A percentile compares a stretch with the other conserved stretches of the same genome.
Conservation (phyloP, 2,113 vertebrate genomes). For the Rhinolophus sinicus region DNA sequence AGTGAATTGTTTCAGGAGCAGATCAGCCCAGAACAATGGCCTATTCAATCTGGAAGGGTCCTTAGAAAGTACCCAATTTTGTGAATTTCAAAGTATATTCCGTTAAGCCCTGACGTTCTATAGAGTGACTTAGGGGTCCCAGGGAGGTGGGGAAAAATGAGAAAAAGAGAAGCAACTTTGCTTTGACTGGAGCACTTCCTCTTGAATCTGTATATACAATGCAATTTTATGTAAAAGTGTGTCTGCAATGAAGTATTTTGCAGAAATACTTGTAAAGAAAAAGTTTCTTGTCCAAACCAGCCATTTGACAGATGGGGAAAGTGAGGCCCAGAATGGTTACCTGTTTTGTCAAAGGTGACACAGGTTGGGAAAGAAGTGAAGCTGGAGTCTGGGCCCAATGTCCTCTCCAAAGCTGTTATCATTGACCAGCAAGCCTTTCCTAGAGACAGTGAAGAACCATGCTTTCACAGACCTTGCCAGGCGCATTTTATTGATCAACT, state of each 20-base stretch:
- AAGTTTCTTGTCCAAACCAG: neutral
- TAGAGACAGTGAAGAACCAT: fast-evolving
- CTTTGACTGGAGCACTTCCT: neutral
- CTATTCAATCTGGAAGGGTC: neutral
- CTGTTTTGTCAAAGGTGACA: neutral
- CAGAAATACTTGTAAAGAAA: neutral
- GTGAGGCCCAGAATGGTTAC: neutral
- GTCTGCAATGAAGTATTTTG: neutral
- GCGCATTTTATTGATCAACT: neutral
- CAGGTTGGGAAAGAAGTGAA: neutral
- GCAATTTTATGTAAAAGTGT: neutral
- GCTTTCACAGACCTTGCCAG: fast-evolving
- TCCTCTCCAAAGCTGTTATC: fast-evolving
- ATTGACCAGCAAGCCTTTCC: neutral
- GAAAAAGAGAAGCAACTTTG: neutral
- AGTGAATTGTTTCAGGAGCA: neutral
- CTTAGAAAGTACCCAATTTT: neutral
- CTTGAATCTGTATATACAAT: neutral
- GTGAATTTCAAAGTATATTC: neutral
- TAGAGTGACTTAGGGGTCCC: neutral
- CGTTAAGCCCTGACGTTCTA: neutral
- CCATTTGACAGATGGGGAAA: neutral
- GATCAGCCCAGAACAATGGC: neutral
- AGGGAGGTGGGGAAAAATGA: too few species aligned
- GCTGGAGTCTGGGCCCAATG: fast-evolving